Percentiles rank a stretch among this genome's conserved stretches.
Conservation (phyloP, 2,888 invertebrate species). For the Allophyes oxyacanthae region DNA sequence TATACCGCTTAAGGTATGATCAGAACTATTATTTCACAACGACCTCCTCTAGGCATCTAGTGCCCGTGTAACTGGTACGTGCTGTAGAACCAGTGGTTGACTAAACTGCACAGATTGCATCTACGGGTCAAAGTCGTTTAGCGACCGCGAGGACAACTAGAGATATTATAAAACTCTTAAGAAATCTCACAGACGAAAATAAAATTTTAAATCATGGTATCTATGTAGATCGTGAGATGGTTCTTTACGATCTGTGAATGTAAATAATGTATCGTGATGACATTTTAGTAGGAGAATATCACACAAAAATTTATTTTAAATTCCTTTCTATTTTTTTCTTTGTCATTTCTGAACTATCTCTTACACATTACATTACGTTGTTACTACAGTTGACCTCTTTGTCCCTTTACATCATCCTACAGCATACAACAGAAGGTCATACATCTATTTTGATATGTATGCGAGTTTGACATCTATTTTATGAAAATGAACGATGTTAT, state of each 20-base stretch:
- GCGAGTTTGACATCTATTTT: constrained; percentile 9
- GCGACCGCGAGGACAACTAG: constrained; percentile 38
- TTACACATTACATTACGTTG: constrained; percentile 28
- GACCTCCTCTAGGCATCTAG: constrained; percentile 29
- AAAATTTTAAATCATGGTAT: constrained; percentile 18
- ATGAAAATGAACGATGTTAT: not conserved
- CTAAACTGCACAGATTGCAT: constrained; percentile 49
- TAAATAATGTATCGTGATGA: constrained; percentile 37
- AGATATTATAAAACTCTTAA: constrained; percentile 47
- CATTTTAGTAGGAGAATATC: constrained; percentile 32
- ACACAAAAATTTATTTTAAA: constrained; percentile 19
- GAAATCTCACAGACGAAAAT: constrained; percentile 41
- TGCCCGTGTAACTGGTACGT: constrained; percentile 40
- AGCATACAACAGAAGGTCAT: constrained; percentile 36
- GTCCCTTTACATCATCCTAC: constrained; percentile 44
- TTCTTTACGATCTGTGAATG: constrained; percentile 35
- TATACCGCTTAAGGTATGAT: constrained; percentile 32
- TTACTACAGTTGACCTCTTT: constrained; percentile 37
- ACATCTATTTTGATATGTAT: constrained; percentile 16
- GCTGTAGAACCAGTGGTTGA: constrained; percentile 34
- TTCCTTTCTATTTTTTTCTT: constrained; percentile 43
- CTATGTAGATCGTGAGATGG: constrained; percentile 24
- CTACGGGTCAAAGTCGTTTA: constrained; percentile 58
- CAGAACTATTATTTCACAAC: constrained; percentile 49
- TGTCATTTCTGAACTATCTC: constrained; percentile 22